Conservation (phyloP, 2,113 vertebrate species). For the Melanotaenia duboulayi region DNA sequence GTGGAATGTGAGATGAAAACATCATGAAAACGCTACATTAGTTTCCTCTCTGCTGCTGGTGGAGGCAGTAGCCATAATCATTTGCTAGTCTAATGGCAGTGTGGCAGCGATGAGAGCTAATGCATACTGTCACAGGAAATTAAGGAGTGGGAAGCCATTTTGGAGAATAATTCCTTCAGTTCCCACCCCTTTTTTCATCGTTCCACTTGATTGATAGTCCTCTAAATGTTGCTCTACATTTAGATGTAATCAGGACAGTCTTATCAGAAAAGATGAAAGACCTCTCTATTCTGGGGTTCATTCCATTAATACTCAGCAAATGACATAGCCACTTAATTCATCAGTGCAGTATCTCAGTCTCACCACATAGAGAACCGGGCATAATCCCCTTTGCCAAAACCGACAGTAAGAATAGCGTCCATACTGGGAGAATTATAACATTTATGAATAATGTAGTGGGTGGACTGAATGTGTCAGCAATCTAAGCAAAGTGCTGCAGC, state of each 20-base stretch:
- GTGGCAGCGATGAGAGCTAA: slow-evolving; percentile 75
- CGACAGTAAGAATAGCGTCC: slow-evolving; percentile 41
- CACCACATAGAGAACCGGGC: slow-evolving; percentile 54
- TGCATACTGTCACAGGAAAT: slow-evolving; percentile 77
- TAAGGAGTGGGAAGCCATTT: slow-evolving; percentile 75
- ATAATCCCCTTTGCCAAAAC: slow-evolving; percentile 53
- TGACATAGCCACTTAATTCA: slow-evolving; percentile 81
- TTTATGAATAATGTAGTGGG: slow-evolving; percentile 60
- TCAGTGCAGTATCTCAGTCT: slow-evolving; percentile 67
- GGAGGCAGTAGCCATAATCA: slow-evolving; percentile 64
- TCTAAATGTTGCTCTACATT: slow-evolving; percentile 85
- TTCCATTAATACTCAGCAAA: slow-evolving; percentile 80
- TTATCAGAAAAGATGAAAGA: slow-evolving; percentile 85
- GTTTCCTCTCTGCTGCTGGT: slow-evolving; percentile 56
- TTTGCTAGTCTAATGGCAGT: slow-evolving; percentile 73
- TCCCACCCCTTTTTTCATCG: slow-evolving; percentile 55
- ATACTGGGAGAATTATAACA: slow-evolving; percentile 65
- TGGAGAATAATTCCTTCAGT: slow-evolving; percentile 72
- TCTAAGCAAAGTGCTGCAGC: slow-evolving; percentile 5
- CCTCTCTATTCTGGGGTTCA: slow-evolving; percentile 82
- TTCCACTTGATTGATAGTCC: slow-evolving; percentile 81
- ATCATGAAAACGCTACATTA: slow-evolving; percentile 72
- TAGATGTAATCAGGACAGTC: slow-evolving; percentile 85
- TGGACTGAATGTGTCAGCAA: slow-evolving; percentile 36
- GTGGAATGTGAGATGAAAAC: slow-evolving; percentile 58